Evolutionary conservation across 1,140 invertebrate genomes (phyloP), one percentile per base, ranked within the genome.

Genomic region (Drosophila paulistorum): DNA sequence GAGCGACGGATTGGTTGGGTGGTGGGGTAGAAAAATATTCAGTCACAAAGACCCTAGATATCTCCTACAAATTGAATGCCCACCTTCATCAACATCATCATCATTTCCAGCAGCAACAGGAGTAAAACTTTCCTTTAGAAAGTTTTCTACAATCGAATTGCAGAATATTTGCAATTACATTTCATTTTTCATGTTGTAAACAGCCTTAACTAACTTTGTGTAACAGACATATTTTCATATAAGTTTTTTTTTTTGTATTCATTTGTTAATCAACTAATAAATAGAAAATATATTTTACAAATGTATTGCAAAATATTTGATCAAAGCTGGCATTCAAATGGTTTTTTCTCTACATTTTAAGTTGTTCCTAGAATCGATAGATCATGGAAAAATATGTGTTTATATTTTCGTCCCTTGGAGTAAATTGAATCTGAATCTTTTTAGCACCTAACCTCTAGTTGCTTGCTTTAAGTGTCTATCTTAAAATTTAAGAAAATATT

Each of bases 61-160:
- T 51, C 45, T 23, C 45, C 45, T 51, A 20, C 42, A 57, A 57
- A 57, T 57, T 57, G 55, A 57, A 57, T 20, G 17, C 17, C 20
- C 9, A 51, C 20, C 48, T 20, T 51, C 48, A 51, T 51, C 48
- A 20, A 6, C 42, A 45, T 13, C 23, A 26, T 51, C 48, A 20
- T n/a, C 42, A 17, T 13, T 7, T 7, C 3, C 42, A 17, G 20
- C 51, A 10, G 54, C 54, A 57, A 57, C 54, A 57, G 54, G 11
- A 33, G 7, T 17, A 37, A 35, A 33, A 58, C 13, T 51, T 51
- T 51, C 17, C 45, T 51, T 51, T 51, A 23, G 9, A 23, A 51
- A 51, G 7, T 51, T 51, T 51, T 30, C 14, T 35, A 37, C 30
- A 58, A 58, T 35, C 35, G 11, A 58, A 14, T 58, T 58, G 17